Evolutionary conservation across 2,888 invertebrate species (phyloP), one percentile per base, ranked within the genome.

Genomic region (Standfussiana lucernea): DNA sequence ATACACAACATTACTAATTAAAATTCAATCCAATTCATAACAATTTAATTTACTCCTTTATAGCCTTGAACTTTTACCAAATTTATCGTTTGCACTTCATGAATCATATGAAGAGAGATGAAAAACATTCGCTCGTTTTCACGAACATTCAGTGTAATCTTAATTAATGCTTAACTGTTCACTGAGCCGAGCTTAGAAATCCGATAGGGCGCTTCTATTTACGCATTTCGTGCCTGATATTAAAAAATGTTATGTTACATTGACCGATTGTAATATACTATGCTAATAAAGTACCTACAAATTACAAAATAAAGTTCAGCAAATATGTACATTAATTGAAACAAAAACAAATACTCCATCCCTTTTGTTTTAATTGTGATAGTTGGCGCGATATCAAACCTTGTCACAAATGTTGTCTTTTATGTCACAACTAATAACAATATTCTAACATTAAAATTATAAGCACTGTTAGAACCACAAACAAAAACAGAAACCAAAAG

Each of bases 401-500:
- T 24, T 50, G 24, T 50, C 70, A 62, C 35, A 50, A n/a, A n/a
- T 65, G 77, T 56, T 77, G 56, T 6, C 32, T 11, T 32, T 40
- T 40, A 50, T 3, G 24, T 28, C 35, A 4, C 4, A 71, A 79
- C 71, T 79, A 62, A 71, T 37, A 50, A 5, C 10, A 79, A 59
- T 32, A 37, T n/a, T 53, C 35, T n/a, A 18, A 53, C 45, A 53
- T 64, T 72, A 56, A 80, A 40, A 80, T 65, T 56, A 56, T 15
- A 45, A 80, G 28, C 40, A 56, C 53, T 47, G 35, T 64, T 72
- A 72, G 4, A 80, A 72, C 45, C 72, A 72, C 72, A 28, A 80
- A 56, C 45, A 56, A 72, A 80, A 80, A 47, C 50, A 61, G 59
- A 82, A 61, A 28, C 45, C 65, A 47, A 72, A 82, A 77, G 65